Conservation (phyloP, 2,888 invertebrate genomes). For the Eupithecia subumbrata region DNA sequence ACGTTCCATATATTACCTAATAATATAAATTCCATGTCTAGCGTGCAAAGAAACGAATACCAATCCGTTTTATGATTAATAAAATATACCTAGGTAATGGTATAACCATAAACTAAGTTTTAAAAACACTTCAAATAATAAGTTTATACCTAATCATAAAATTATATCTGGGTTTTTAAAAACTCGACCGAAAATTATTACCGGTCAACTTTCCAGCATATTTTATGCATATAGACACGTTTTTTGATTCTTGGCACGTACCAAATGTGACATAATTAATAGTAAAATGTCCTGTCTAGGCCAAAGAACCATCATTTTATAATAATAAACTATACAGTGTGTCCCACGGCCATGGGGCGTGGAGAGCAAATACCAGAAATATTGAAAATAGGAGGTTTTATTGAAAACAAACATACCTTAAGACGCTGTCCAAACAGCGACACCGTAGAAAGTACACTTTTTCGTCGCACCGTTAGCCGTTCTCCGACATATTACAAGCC, state of each 20-base stretch:
- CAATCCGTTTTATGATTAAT: neutral
- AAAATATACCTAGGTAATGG: neutral
- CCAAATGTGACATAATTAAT: slow-evolving; percentile 68
- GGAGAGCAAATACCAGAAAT: neutral
- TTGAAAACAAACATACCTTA: neutral
- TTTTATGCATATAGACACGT: slow-evolving; percentile 55
- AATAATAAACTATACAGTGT: neutral
- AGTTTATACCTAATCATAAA: neutral
- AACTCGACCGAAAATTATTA: slow-evolving; percentile 19
- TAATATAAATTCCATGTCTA: neutral
- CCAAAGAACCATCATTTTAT: neutral
- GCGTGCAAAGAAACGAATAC: neutral
- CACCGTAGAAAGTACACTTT: too few relatives aligned
- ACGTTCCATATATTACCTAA: slow-evolving; percentile 77
- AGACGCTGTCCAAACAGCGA: too few relatives aligned
- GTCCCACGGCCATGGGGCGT: neutral
- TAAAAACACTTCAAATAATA: neutral
- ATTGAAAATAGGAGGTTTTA: neutral
- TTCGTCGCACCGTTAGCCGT: too few relatives aligned
- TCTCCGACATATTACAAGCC: too few relatives aligned
- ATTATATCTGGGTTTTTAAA: neutral
- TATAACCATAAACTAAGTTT: neutral
- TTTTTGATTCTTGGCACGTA: slow-evolving; percentile 67
- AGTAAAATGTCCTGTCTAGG: neutral
- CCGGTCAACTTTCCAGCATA: slow-evolving; percentile 32